These are phyloP conservation scores for Fundulus diaphanus DNA, from an alignment of 2,797 vertebrate species.

Conservation along the genomic window DNA sequence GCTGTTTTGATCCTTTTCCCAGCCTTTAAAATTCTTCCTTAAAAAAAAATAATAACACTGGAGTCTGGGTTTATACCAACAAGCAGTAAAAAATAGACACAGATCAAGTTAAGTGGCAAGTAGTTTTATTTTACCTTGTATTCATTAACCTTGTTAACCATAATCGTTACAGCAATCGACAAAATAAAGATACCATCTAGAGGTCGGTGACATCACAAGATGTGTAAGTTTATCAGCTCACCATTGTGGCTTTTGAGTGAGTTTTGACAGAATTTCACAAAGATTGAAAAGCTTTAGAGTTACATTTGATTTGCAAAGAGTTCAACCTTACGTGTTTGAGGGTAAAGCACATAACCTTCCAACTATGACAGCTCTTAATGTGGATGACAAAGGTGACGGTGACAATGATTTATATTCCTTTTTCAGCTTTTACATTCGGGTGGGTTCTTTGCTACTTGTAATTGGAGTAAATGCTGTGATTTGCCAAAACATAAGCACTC, in stretches of 20 bases:
- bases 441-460: neutral
- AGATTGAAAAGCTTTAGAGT: neutral
- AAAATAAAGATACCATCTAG: neutral
- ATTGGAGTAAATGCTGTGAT: neutral
- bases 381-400: neutral
- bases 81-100: neutral
- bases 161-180: neutral
- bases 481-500: neutral
- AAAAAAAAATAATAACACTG: slow-evolving; percentile 4
- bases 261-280: neutral
- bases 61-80: slow-evolving; percentile 7
- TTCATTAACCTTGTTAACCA: neutral
- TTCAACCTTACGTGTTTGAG: neutral
- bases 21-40: neutral
- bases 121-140: neutral
- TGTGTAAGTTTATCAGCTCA: neutral
- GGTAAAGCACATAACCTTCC: neutral
- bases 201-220: neutral
- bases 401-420: neutral
- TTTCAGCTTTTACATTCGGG: neutral
- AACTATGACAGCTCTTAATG: neutral
- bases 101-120: neutral
- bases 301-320: neutral
- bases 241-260: neutral
- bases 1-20: neutral